Evolutionary conservation across 2,113 vertebrate genomes (phyloP), one percentile per base, ranked within the genome.

Genomic region (Craseonycteris thonglongyai): DNA sequence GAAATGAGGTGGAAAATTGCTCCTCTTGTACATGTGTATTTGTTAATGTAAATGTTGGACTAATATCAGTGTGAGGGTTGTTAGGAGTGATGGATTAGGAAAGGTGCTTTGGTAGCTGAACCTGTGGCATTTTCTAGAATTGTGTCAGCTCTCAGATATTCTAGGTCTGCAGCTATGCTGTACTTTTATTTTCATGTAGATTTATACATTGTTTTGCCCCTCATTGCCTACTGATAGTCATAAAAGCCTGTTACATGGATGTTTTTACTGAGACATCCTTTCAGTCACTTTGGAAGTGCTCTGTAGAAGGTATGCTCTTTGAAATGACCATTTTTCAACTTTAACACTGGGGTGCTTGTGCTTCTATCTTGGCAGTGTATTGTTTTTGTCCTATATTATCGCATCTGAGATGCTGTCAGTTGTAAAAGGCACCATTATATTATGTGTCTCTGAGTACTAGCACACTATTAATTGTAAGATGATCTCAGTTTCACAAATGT

Each of bases 321-420:
- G 92, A 72, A 97, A 87, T 95, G 51, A 42, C 84, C 79, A 92
- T 92, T 96, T 93, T 96, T 97, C 76, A 76, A n/a, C 94, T 97
- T 97, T 72, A 91, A 81, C 49, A 35, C 38, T 75, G 84, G 82
- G 0, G 0, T 96, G 18, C 59, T 93, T 97, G 71, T 96, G 95
- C 95, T 97, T 93, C 4, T 93, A 35, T 95, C 79, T 96, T 98
- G 97, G 94, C 92, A 97, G 28, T 97, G 89, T 96, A 76, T 97
- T 96, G 93, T 97, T 47, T 79, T 56, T 82, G 18, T 63, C 45
- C 21, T 88, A 65, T 87, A 80, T 95, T 45, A 85, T 87, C 30
- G 47, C 78, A 86, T 80, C 45, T 88, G 66, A 88, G 49, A 71
- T 61, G 33, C 21, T 69, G 3, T 76, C 47, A 54, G 4, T 42